A percentile compares a stretch with the other conserved stretches of the same genome.
Conservation (phyloP, 1,140 invertebrate species). For the Platorchestia sp. region DNA sequence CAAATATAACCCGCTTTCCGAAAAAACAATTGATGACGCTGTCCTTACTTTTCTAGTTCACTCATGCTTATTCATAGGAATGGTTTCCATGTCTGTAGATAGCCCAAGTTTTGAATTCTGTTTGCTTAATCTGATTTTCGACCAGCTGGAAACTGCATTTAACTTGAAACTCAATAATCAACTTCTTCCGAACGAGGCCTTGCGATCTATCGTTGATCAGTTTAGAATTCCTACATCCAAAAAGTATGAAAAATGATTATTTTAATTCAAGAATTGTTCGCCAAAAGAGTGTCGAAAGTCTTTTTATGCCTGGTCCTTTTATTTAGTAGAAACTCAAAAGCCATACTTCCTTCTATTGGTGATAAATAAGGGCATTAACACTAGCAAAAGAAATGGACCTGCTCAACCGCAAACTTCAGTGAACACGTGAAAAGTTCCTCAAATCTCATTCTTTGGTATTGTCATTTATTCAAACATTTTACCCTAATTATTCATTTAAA, state of each 20-base stretch:
- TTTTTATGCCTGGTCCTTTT: background rate
- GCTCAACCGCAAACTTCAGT: no score
- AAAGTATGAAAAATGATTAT: no score
- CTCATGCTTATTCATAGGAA: background rate
- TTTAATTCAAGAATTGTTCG: background rate
- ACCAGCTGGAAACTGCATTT: background rate
- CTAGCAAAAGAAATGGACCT: no score
- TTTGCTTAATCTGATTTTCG: background rate
- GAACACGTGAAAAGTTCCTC: background rate
- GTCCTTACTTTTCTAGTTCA: background rate
- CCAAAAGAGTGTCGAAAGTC: background rate
- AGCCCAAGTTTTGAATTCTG: background rate
- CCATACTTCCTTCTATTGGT: background rate
- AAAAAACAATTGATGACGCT: background rate
- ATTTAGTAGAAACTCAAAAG: no score
- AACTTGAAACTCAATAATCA: background rate
- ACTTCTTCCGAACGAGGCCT: no score
- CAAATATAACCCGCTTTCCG: background rate
- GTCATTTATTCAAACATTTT: background rate
- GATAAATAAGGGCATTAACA: background rate
- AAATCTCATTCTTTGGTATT: background rate
- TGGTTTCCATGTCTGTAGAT: background rate
- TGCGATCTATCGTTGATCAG: no score
- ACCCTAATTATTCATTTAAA: background rate
- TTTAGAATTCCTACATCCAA: no score